Base-by-base conservation (phyloP, 35 echinoderm and acorn worm species). In the Ophiothrix spiculata region DNA sequence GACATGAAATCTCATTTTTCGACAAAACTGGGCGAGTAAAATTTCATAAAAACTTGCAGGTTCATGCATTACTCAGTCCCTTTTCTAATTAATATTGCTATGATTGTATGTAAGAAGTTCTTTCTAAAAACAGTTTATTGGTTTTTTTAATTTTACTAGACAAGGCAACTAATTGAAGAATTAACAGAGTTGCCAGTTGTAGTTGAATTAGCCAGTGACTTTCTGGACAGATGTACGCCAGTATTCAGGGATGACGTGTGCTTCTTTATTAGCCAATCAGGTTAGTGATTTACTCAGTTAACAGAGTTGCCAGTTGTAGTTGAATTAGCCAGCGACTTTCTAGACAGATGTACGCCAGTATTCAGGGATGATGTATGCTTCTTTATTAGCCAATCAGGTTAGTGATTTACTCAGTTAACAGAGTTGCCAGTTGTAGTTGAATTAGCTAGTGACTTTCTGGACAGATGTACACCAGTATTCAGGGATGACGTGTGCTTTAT, bases 351-450 rank as follows among this genome's bases (percentile, higher is more conserved):
- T 14, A 98, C 96, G 33, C 96, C 96, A 32, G 86, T 99, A 31
- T 99, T 99, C 64, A 99, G 96, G 79, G 96, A 99, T 87, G 92
- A 99, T 49, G 92, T 99, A 0, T 91, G 85, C 33, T 99, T 94
- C 81, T 99, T 94, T 78, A 92, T 99, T 75, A 99, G 92, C 39
- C 96, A 99, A n/a, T n/a, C n/a, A n/a, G n/a, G n/a, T n/a, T n/a
- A n/a, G n/a, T n/a, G n/a, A n/a, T n/a, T n/a, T n/a, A n/a, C n/a
- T n/a, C n/a, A 99, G 46, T 85, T 99, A 39, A 94, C 96, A 17
- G 88, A 99, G 78, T 42, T 99, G n/a, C 96, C 96, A 49, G 91
- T 94, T 0, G 89, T 99, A 38, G 84, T 99, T 15, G 96, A 99
- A 40, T 38, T 99, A 37, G 83, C 96, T 0, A 99, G 96, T 69